A percentile compares a stretch with the other conserved stretches of the same genome.
phyloP scores from a whole-genome alignment of 2,113 vertebrate species.

The Arenaria interpres region DNA sequence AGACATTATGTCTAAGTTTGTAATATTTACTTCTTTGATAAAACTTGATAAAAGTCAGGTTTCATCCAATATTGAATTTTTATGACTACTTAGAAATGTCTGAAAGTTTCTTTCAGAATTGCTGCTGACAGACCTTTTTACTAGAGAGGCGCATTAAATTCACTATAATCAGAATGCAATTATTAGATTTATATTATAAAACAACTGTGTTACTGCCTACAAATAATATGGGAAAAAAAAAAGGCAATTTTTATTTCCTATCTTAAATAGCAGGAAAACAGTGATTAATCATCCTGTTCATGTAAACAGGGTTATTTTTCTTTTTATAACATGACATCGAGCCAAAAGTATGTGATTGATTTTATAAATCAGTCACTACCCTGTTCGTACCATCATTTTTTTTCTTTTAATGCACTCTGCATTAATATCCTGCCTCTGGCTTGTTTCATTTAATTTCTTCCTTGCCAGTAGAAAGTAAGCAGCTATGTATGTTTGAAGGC shows the following conservation, averaged over 20 bases:
- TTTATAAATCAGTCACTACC: slow-evolving; percentile 56
- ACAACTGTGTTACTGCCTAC: not conserved
- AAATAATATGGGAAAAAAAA: not conserved
- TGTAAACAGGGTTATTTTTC: slow-evolving; percentile 64
- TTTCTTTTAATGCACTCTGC: slow-evolving; percentile 62
- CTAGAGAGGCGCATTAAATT: not conserved
- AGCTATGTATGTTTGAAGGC: not conserved
- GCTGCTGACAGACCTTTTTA: slow-evolving; percentile 3
- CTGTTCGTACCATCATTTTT: slow-evolving; percentile 8
- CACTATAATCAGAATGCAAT: not conserved
- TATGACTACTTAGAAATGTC: slow-evolving; percentile 5
- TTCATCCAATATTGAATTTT: not conserved
- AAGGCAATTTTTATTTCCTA: not conserved
- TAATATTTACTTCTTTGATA: not conserved
- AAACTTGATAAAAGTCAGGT: not conserved
- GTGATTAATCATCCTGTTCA: slow-evolving; percentile 62
- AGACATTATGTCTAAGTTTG: not conserved
- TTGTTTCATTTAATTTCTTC: slow-evolving; percentile 59
- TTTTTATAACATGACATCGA: slow-evolving; percentile 54
- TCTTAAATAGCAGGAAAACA: slow-evolving; percentile 22
- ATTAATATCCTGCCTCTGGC: slow-evolving; percentile 60
- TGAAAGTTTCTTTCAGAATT: slow-evolving; percentile 35
- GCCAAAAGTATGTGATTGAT: slow-evolving; percentile 47
- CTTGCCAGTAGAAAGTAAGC: slow-evolving; percentile 29
- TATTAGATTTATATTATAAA: slow-evolving; percentile 2